Evolutionary conservation across 2,888 invertebrate species (phyloP).

Genomic region (Drosophila limbata): DNA sequence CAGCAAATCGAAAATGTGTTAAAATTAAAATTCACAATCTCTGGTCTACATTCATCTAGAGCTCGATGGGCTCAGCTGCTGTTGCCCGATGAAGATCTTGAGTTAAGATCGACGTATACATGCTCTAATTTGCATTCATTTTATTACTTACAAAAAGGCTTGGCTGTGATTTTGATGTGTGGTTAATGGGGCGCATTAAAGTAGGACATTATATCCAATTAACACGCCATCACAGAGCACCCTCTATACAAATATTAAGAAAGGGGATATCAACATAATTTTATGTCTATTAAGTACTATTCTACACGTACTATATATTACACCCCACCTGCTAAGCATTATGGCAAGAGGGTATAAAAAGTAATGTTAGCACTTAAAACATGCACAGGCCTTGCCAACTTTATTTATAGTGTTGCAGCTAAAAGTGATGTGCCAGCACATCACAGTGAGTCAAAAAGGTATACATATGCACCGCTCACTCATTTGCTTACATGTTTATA

Average conservation of each 20-base stretch:
- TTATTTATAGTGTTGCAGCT: slow-evolving; percentile 25
- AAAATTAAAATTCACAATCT: neutral
- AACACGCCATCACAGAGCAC: neutral
- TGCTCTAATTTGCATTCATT: slow-evolving; percentile 3
- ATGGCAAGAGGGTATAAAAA: slow-evolving; percentile 10
- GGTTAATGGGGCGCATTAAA: slow-evolving; percentile 13
- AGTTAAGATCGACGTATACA: slow-evolving; percentile 1
- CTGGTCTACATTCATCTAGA: neutral
- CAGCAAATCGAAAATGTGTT: neutral
- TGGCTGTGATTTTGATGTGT: neutral
- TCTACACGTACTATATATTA: neutral
- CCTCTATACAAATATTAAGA: neutral
- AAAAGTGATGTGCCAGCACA: slow-evolving; percentile 18
- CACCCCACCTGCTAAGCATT: neutral
- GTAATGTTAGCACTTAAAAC: slow-evolving; percentile 22
- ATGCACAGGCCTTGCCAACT: slow-evolving; percentile 32
- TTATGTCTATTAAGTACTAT: neutral
- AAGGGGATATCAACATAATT: neutral
- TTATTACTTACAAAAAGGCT: slow-evolving; percentile 6
- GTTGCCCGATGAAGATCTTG: slow-evolving; percentile 1
- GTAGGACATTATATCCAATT: neutral
- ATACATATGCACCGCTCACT: slow-evolving; percentile 15
- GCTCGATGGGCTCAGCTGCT: neutral
- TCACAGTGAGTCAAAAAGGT: slow-evolving; percentile 8
- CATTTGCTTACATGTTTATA: slow-evolving; percentile 28